Evolutionary conservation across 2,888 invertebrate genomes (phyloP), one percentile per base, ranked within the genome.

Genomic region (Polyommatus icarus): DNA sequence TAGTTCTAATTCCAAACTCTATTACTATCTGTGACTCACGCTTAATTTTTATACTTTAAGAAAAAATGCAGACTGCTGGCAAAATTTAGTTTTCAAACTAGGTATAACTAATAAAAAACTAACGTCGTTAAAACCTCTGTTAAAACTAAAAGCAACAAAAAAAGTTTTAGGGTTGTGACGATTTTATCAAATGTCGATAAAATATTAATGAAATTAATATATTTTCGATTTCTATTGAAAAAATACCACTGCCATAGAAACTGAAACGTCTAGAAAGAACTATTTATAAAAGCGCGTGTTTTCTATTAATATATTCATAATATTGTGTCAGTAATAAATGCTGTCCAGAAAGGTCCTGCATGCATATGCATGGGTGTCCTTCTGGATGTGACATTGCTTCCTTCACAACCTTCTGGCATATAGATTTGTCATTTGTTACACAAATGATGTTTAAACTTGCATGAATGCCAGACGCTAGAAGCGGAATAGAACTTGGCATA

Each of bases 341-440:
- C 24, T 46, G 73, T 24, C 73, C 20, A 73, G 73, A 75, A 54
- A 75, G 75, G 54, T 75, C 75, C 46, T 75, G 29, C 54, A 54
- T 79, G 50, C 73, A 77, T 79, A 76, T 79, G 73, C 78, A 79
- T 40, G 46, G 46, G 12, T 76, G 73, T 76, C 79, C 80, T 80
- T 81, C 79, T 77, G 61, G 57, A 18, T 73, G 77, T 80, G 81
- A 81, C 80, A 81, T 81, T 81, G 81, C 71, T 78, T 57, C 76
- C 79, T 54, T 29, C 24, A 50, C 77, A 79, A 79, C 81, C 81
- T 81, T 81, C 79, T 57, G n/a, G 40, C 77, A 76, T 76, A 75
- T 29, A 75, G 46, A 75, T 75, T 54, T 75, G 76, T 78, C 76
- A 82, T 81, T 82, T 82, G 81, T 80, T 81, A 81, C 80, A 81